Evolutionary conservation across 2,113 vertebrate genomes (phyloP).

Genomic region (Stegostoma tigrinum): DNA sequence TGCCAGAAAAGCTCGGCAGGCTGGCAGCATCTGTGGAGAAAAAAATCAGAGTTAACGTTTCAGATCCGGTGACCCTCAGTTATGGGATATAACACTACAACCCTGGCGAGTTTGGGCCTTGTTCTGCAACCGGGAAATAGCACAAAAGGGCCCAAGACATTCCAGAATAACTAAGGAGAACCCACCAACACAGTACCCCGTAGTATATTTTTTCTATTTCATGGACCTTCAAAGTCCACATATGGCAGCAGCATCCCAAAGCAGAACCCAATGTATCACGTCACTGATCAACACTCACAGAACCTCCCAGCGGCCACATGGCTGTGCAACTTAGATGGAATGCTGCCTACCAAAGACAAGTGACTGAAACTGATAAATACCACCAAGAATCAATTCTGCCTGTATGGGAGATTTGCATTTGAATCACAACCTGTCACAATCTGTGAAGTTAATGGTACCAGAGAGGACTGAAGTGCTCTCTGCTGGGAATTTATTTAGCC

Average conservation of each 20-base stretch:
- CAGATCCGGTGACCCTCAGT: too few relatives aligned
- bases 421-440: background rate
- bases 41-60: too few relatives aligned
- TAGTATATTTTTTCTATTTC: too few relatives aligned
- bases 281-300: too few relatives aligned
- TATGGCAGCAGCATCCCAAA: too few relatives aligned
- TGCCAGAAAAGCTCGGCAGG: too few relatives aligned
- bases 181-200: too few relatives aligned
- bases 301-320: too few relatives aligned
- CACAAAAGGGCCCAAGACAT: background rate
- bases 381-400: background rate
- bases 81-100: background rate
- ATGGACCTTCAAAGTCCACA: too few relatives aligned
- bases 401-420: background rate
- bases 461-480: background rate
- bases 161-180: background rate
- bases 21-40: too few relatives aligned
- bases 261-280: too few relatives aligned
- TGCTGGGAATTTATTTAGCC: background rate
- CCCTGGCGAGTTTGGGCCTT: background rate
- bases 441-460: background rate
- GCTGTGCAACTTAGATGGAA: too few relatives aligned
- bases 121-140: background rate
- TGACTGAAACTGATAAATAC: background rate
- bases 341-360: background rate